Evolutionary conservation across 2,113 vertebrate genomes (phyloP), one percentile per base, ranked within the genome.

Genomic region (Meles meles): DNA sequence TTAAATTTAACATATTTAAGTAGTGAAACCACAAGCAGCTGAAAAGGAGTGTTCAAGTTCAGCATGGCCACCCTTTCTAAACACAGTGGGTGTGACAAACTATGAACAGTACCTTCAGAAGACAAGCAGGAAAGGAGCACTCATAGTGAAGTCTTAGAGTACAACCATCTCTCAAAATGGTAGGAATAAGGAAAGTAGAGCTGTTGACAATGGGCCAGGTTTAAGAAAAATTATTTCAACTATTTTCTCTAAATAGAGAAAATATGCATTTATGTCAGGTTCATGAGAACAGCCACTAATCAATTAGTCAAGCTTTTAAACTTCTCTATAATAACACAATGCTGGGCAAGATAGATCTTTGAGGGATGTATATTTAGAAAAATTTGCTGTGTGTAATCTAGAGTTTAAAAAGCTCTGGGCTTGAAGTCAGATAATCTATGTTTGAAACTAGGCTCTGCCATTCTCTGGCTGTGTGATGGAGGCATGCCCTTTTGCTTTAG

Each of bases 1-100:
- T 69, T 94, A 92, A 96, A 96, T 85, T 89, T 65, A 97, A 87
- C 0, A 0, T 83, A 90, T 97, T 88, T 97, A 98, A 98, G 80
- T 55, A 88, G 72, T 59, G 37, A 97, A 91, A 87, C 81, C 89
- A 88, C 59, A 96, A 89, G 90, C 71, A 90, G 88, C 65, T 71
- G 59, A 94, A 88, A 88, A 97, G 93, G 89, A 96, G 80, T 14
- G 84, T 4, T 71, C 76, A 37, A 47, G 49, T 95, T 96, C 27
- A 76, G 88, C 47, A 88, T 1, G 3, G 81, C 87, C 29, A 57
- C 67, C 52, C 29, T 71, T 9, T 81, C 39, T 86, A 98, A 96
- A 44, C 71, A 85, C 20, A 55, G 81, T 59, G 91, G 52, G 71
- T 21, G 55, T 10, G 37, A 18, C 34, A 39, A 76, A 13, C 31